Evolutionary conservation across 2,888 invertebrate genomes (phyloP), one percentile per base, ranked within the genome.

Genomic region (Pachymerium ferrugineum): DNA sequence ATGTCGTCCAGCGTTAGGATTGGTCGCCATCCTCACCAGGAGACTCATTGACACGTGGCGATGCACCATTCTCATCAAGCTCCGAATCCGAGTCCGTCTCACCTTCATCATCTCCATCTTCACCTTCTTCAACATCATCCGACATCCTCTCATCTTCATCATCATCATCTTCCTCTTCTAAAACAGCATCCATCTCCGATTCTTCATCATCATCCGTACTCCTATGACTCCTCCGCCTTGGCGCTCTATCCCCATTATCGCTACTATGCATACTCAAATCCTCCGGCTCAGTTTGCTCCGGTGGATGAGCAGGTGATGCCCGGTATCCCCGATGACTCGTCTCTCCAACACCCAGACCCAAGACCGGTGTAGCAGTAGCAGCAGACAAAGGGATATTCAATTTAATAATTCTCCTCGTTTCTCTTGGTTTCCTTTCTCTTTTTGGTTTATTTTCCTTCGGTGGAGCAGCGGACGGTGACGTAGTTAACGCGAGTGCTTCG

Each of bases 251-350:
- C n/a, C 75, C 75, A 71, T 75, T 76, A 42, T 76, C 75, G 73
- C 62, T 75, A 74, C 75, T 68, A 73, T 76, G 76, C 86, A 93
- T 89, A 74, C 93, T 93, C 77, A 94, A 85, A 82, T 94, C 94
- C 82, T 94, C 94, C 6, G 94, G 94, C 82, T 94, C 94, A 1
- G 94, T 94, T 85, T 94, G 94, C 82, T 91, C 93, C 68, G 77
- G 67, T 54, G 76, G 74, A 71, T 74, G 71, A 72, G 73, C 38
- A 72, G 71, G 86, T 74, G 84, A 77, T 81, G 84, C 84, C 85
- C 83, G 77, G 86, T 85, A 78, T 84, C 85, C 74, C 85, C 83
- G 82, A 35, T 68, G 73, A 25, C 68, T 67, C 22, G 68, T 31
- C 73, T 67, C 54, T 10, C 73, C 73, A 0, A 62, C 62, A 3